phyloP scores from a whole-genome alignment of 2,888 invertebrate genomes.

The Lycocerus yunnanus region DNA sequence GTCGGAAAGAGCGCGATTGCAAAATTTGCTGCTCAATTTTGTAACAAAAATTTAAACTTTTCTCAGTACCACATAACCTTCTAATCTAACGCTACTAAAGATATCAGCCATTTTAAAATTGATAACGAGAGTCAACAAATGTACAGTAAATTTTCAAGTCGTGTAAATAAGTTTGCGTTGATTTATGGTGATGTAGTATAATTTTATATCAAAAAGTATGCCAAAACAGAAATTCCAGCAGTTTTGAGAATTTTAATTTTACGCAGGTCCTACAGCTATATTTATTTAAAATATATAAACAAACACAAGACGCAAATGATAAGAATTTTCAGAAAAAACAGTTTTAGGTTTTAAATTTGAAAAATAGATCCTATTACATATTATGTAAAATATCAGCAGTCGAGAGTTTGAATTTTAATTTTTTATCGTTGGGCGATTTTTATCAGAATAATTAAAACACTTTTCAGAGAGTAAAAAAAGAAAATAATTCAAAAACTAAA shows the following conservation, averaged over 20 bases:
- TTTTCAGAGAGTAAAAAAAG: too few species aligned
- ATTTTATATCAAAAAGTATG: not conserved
- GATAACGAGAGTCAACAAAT: not conserved
- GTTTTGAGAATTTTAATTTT: not conserved
- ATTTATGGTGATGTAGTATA: not conserved
- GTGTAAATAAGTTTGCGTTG: not conserved
- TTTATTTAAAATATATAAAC: not conserved
- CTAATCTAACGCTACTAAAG: not conserved
- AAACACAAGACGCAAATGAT: not conserved
- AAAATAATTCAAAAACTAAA: too few species aligned
- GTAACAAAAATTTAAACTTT: not conserved
- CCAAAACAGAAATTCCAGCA: not conserved
- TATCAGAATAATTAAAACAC: too few species aligned
- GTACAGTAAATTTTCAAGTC: not conserved
- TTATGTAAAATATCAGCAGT: too few species aligned
- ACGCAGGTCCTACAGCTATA: not conserved
- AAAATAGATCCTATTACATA: too few species aligned
- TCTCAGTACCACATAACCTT: not conserved
- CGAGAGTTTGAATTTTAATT: too few species aligned
- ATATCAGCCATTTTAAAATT: not conserved
- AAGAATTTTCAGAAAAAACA: not conserved
- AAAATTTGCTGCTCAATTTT: not conserved
- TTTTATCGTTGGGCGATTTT: too few species aligned
- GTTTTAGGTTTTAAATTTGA: not conserved
- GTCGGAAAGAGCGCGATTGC: not conserved